Conservation (phyloP, 1,140 invertebrate species). For the Pseudomyrmex concolor region DNA sequence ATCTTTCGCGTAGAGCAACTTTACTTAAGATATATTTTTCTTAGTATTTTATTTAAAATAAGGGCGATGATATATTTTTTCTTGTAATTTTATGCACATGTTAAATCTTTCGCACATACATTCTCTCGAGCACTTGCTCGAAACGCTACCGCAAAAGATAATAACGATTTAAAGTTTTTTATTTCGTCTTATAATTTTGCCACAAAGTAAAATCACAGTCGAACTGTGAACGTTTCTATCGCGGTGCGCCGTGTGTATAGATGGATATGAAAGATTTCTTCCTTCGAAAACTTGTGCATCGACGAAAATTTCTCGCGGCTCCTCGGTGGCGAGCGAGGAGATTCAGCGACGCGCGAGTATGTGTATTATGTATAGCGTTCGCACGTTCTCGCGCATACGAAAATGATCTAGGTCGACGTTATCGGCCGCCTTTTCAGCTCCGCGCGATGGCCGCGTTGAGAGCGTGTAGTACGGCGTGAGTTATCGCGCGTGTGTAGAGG, state of each 20-base stretch:
- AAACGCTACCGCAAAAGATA: not conserved
- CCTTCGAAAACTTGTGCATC: constrained; percentile 49
- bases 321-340: not conserved
- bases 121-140: not conserved
- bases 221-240: constrained; percentile 19
- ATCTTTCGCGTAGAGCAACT: no score
- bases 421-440: constrained; percentile 53
- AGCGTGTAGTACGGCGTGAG: constrained; percentile 30
- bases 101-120: not conserved
- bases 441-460: constrained; percentile 49
- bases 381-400: constrained; percentile 52
- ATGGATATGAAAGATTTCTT: constrained; percentile 59
- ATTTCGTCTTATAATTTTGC: not conserved
- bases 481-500: constrained; percentile 26
- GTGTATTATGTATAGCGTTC: constrained; percentile 31
- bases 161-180: not conserved
- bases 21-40: no score
- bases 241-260: constrained; percentile 36
- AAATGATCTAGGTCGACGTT: constrained; percentile 58
- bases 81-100: not conserved
- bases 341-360: constrained; percentile 7
- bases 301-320: constrained; percentile 43
- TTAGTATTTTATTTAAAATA: constrained; percentile 3
- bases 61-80: no score
- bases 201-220: not conserved